phyloP scores from a whole-genome alignment of 2,888 invertebrate genomes.

The Tinea trinotella region DNA sequence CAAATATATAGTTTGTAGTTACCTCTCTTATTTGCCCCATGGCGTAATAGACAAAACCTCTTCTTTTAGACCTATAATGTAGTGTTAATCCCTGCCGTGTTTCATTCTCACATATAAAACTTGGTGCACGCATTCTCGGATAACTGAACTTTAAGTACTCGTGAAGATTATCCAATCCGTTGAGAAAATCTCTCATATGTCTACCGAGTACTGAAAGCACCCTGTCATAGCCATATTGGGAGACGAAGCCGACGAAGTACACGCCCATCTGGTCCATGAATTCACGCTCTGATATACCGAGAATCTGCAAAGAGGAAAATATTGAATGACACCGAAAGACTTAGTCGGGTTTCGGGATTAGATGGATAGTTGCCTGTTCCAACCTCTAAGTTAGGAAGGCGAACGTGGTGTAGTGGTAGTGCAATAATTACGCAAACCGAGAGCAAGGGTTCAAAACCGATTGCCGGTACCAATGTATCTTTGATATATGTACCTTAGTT shows the following conservation, averaged over 20 bases:
- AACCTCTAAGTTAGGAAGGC: too few relatives aligned
- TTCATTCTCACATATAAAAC: slow-evolving; percentile 97
- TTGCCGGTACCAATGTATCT: too few relatives aligned
- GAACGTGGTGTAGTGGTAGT: too few relatives aligned
- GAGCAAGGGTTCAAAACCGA: too few relatives aligned
- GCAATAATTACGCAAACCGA: too few relatives aligned
- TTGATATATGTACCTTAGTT: too few relatives aligned
- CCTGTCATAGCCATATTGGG: slow-evolving; percentile 95
- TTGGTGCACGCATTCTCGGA: slow-evolving; percentile 90
- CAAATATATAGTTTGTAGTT: too few relatives aligned
- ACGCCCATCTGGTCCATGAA: slow-evolving; percentile 97
- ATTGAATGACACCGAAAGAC: too few relatives aligned
- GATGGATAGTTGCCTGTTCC: too few relatives aligned
- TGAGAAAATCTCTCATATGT: slow-evolving; percentile 95
- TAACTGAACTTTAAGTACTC: slow-evolving; percentile 98
- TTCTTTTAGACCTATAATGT: slow-evolving; percentile 93
- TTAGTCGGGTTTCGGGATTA: too few relatives aligned
- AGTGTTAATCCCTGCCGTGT: slow-evolving; percentile 91
- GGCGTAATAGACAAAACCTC: slow-evolving; percentile 96
- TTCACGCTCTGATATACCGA: slow-evolving; percentile 88
- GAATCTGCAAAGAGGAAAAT: slow-evolving; percentile 73
- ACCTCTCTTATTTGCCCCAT: slow-evolving; percentile 96
- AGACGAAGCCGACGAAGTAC: slow-evolving; percentile 93
- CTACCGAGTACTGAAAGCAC: slow-evolving; percentile 91
- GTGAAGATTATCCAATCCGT: slow-evolving; percentile 96